Evolutionary conservation across 2,113 vertebrate species (phyloP).

Genomic region (Lycocorax pyrrhopterus): DNA sequence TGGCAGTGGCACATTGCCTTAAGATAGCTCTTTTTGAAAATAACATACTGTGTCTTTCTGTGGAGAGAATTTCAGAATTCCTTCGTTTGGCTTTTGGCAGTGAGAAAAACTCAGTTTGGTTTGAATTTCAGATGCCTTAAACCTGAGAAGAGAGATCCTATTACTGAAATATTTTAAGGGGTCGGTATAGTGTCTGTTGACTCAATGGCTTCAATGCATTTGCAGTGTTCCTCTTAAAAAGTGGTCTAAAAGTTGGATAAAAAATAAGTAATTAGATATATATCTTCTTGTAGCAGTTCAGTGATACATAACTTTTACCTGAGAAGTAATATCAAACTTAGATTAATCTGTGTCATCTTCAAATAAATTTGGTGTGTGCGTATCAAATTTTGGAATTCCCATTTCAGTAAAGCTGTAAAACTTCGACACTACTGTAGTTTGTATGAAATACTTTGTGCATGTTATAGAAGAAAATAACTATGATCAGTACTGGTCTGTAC

Average conservation of each 20-base stretch:
- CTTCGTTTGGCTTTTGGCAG: background rate
- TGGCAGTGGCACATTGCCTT: background rate
- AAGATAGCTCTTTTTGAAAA: background rate
- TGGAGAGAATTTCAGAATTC: background rate
- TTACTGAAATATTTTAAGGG: background rate
- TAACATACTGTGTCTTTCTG: background rate
- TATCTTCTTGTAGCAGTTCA: background rate
- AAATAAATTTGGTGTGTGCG: background rate
- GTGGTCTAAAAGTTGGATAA: background rate
- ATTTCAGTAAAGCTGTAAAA: background rate
- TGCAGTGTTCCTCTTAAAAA: background rate
- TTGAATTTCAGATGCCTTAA: slow-evolving; percentile 21
- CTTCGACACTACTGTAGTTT: background rate
- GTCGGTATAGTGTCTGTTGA: background rate
- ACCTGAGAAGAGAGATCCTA: background rate
- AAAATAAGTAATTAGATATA: background rate
- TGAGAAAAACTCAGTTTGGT: background rate
- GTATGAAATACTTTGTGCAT: background rate
- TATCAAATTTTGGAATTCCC: background rate
- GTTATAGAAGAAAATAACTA: background rate
- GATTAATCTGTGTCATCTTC: background rate
- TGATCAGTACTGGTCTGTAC: background rate
- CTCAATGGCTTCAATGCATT: background rate
- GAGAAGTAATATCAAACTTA: background rate
- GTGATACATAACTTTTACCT: background rate